Conservation (phyloP, 2,113 vertebrate genomes). For the Malurus alboscapulatus region DNA sequence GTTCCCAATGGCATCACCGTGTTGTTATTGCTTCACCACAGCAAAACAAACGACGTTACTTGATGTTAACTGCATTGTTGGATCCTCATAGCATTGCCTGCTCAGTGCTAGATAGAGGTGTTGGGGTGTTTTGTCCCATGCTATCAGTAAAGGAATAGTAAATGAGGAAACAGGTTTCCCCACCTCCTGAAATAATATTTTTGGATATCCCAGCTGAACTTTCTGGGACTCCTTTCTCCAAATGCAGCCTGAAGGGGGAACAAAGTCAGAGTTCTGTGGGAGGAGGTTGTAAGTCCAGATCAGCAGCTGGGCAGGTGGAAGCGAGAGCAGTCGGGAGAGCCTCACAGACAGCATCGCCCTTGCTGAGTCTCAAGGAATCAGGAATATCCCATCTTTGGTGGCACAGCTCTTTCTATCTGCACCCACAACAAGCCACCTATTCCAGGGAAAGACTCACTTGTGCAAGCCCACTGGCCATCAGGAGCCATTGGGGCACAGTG, state of each 20-base stretch:
- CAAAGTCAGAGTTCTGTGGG: rapidly evolving
- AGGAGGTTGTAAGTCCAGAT: neutral
- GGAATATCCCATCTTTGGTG: neutral
- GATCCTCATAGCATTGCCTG: neutral
- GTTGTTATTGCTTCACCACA: neutral
- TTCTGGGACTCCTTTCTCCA: neutral
- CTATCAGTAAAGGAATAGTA: neutral
- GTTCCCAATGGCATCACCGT: slow-evolving; percentile 19
- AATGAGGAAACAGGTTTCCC: neutral
- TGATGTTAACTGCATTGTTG: neutral
- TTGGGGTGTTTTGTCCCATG: neutral
- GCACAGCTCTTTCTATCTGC: neutral
- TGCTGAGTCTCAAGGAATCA: neutral
- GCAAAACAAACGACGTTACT: neutral
- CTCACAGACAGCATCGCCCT: rapidly evolving
- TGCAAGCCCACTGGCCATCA: rapidly evolving
- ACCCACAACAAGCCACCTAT: rapidly evolving
- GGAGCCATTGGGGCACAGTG: rapidly evolving
- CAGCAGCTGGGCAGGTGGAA: neutral
- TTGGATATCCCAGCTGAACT: neutral
- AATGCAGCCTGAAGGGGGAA: neutral
- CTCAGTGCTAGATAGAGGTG: neutral
- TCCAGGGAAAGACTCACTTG: neutral
- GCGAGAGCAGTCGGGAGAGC: neutral
- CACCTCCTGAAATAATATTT: neutral